Evolutionary conservation across 2,113 vertebrate genomes (phyloP).

Genomic region (Erythrocercus mccallii): DNA sequence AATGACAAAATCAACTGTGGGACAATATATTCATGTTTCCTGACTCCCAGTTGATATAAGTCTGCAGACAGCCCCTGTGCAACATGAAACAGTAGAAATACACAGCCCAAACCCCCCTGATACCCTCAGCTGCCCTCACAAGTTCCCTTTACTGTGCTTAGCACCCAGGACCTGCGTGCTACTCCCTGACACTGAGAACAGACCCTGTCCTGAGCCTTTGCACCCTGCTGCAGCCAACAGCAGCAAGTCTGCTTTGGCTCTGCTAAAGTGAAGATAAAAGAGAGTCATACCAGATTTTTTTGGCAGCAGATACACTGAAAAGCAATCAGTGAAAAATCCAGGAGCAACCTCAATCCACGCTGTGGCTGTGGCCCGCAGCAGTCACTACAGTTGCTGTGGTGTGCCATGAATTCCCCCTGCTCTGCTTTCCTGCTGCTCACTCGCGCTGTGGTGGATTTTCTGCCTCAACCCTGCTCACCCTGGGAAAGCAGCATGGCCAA

Average conservation of each 20-base stretch:
- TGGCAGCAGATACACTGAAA: neutral
- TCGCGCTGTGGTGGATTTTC: rapidly evolving
- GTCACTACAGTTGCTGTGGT: neutral
- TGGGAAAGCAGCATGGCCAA: rapidly evolving
- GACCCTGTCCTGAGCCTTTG: neutral
- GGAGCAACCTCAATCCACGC: neutral
- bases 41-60: neutral
- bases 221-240: neutral
- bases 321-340: neutral
- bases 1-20: neutral
- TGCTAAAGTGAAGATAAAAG: neutral
- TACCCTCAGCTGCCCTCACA: neutral
- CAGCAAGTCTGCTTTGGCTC: neutral
- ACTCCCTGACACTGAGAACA: neutral
- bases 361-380: neutral
- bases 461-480: neutral
- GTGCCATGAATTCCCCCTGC: neutral
- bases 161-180: neutral
- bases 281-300: neutral
- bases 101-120: neutral
- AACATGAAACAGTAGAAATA: neutral
- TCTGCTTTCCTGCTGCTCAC: neutral
- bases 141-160: neutral
- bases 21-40: neutral
- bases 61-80: neutral